A percentile compares a stretch with the other conserved stretches of the same genome.
Conservation (phyloP, 2,888 invertebrate species). For the Caenorhabditis parvicauda region DNA sequence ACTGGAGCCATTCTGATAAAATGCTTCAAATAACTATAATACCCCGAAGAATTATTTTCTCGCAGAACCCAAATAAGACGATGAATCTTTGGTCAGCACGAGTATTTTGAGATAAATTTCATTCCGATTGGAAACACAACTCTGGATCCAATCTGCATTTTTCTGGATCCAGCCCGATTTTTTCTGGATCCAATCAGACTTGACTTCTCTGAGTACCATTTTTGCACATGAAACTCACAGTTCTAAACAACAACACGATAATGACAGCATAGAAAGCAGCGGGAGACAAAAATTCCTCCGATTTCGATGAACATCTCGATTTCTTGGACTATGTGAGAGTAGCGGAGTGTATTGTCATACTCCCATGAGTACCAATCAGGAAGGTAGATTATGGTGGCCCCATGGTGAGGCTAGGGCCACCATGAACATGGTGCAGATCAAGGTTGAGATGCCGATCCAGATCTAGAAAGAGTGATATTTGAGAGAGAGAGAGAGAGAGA, state of each 20-base stretch:
- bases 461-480: conserved; percentile 20
- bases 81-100: no score
- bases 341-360: conserved; percentile 34
- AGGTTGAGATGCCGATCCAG: conserved; percentile 31
- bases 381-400: conserved; percentile 41
- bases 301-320: conserved; percentile 50
- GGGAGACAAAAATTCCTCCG: conserved; percentile 44
- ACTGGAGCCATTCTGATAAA: no score
- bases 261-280: conserved; percentile 45
- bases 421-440: conserved; percentile 30
- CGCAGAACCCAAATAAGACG: no score
- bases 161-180: no score
- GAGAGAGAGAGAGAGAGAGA: no score
- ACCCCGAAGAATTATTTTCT: no score
- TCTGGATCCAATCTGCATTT: no score
- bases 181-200: neutral
- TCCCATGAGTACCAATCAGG: conserved; percentile 51
- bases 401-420: conserved; percentile 38
- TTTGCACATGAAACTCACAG: conserved; percentile 15
- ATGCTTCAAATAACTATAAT: no score
- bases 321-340: conserved; percentile 34
- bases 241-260: conserved; percentile 34
- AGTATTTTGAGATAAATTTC: no score
- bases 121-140: no score
- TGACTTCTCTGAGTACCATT: neutral